A percentile compares a stretch with the other conserved stretches of the same genome.
phyloP scores from a whole-genome alignment of 2,888 invertebrate genomes.

The Hydrotaea cyrtoneurina region DNA sequence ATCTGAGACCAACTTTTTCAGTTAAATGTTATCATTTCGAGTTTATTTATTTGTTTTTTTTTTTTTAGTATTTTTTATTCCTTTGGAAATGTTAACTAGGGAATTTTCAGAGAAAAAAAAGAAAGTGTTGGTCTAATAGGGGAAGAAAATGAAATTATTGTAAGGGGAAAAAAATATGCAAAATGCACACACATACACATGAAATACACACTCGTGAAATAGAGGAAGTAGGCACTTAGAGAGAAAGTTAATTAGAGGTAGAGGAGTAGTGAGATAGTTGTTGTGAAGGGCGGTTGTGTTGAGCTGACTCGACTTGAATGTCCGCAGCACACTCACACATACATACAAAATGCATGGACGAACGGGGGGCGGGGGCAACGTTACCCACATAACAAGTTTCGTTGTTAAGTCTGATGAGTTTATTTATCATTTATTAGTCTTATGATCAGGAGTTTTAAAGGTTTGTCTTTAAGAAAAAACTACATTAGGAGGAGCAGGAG shows the following conservation, averaged over 20 bases:
- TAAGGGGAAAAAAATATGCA: conserved; percentile 55
- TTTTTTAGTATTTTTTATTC: conserved; percentile 39
- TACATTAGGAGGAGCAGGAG: conserved; percentile 2
- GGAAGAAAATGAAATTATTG: conserved; percentile 31
- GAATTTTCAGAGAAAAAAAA: conserved; percentile 56
- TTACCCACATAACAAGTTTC: not conserved
- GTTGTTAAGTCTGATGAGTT: not conserved
- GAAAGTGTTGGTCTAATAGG: conserved; percentile 37
- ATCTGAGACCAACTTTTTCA: conserved; percentile 39
- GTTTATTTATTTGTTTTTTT: no score
- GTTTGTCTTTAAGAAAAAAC: not conserved
- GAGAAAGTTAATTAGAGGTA: conserved; percentile 40
- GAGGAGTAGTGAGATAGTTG: conserved; percentile 1
- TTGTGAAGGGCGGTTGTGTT: conserved; percentile 14
- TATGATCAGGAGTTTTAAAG: conserved; percentile 26
- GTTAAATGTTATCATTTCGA: conserved; percentile 1
- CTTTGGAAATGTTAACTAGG: conserved; percentile 61
- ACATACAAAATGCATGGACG: not conserved
- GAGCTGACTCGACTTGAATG: conserved; percentile 43
- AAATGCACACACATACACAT: conserved; percentile 70
- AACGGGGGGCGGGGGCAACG: not conserved
- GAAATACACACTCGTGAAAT: conserved; percentile 72
- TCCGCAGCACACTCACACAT: not conserved
- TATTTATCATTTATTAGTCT: not conserved
- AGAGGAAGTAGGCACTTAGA: conserved; percentile 52